Conservation (phyloP, 1,140 invertebrate genomes). For the Hypothenemus hampei region DNA sequence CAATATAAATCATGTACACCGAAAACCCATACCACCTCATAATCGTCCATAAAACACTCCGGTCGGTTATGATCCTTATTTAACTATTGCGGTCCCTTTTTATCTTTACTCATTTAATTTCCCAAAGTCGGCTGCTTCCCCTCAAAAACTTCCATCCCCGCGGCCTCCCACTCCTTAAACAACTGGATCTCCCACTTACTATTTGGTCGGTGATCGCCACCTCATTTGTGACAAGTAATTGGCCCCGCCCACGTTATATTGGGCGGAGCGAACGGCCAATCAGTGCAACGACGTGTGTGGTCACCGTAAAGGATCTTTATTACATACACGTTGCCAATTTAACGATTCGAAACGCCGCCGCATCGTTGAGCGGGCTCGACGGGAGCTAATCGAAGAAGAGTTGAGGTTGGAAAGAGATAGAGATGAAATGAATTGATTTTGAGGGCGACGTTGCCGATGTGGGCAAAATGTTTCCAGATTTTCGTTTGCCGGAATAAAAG, state of each 20-base stretch:
- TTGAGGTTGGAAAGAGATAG: slow-evolving; percentile 16
- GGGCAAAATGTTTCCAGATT: too few species aligned
- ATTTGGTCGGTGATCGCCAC: neutral
- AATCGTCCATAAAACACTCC: slow-evolving; percentile 22
- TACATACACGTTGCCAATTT: slow-evolving; percentile 23
- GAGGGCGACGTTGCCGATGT: neutral
- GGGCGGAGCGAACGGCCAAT: slow-evolving; percentile 14
- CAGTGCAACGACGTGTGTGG: slow-evolving; percentile 25
- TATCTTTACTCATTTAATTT: slow-evolving; percentile 16
- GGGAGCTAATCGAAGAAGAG: slow-evolving; percentile 19
- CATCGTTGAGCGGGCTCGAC: slow-evolving; percentile 11
- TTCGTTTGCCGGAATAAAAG: too few species aligned
- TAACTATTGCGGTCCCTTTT: slow-evolving; percentile 16
- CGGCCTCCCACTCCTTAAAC: slow-evolving; percentile 3
- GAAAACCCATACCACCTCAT: slow-evolving; percentile 19
- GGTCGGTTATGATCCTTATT: slow-evolving; percentile 19
- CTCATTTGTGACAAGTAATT: neutral
- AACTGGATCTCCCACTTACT: neutral
- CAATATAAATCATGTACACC: slow-evolving; percentile 20
- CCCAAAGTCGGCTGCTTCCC: too few species aligned
- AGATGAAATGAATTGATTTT: slow-evolving; percentile 5
- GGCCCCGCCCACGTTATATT: neutral
- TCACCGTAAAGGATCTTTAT: slow-evolving; percentile 23
- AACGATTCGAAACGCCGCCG: slow-evolving; percentile 18
- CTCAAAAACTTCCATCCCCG: slow-evolving; percentile 3